These are phyloP conservation scores for Procambarus clarkii DNA, from an alignment of 1,140 invertebrate genomes.

Conservation along the genomic window DNA sequence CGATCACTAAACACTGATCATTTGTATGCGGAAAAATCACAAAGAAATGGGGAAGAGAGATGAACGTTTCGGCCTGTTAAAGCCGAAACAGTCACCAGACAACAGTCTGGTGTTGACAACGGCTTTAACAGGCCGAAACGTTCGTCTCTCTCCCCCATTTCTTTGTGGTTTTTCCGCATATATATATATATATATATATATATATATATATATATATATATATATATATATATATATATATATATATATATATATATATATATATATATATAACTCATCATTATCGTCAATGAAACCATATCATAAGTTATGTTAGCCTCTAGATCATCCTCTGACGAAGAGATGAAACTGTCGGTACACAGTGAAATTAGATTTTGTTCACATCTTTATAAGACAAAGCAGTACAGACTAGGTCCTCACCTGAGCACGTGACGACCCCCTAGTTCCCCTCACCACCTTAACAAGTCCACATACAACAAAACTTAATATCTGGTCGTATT, in stretches of 20 bases:
- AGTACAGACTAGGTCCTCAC: not conserved
- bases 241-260: conserved; percentile 12
- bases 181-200: not conserved
- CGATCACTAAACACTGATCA: no score
- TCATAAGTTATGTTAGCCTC: not conserved
- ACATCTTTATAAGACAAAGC: not conserved
- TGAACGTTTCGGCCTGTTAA: no score
- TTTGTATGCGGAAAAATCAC: no score
- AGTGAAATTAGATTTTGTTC: not conserved
- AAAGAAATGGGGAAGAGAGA: no score
- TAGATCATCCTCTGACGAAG: not conserved
- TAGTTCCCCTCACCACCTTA: no score
- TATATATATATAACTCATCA: conserved; percentile 14
- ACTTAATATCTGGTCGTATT: not conserved
- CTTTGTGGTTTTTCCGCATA: not conserved
- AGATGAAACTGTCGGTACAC: not conserved
- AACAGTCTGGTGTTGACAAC: no score
- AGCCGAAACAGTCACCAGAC: no score
- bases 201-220: not conserved
- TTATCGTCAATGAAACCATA: not conserved
- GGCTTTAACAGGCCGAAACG: no score
- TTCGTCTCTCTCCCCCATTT: no score
- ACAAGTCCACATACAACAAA: no score
- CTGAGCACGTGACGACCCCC: not conserved
- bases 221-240: conserved; percentile 18